Conservation (phyloP, 2,113 vertebrate genomes). For the Syngnathus typhle region DNA sequence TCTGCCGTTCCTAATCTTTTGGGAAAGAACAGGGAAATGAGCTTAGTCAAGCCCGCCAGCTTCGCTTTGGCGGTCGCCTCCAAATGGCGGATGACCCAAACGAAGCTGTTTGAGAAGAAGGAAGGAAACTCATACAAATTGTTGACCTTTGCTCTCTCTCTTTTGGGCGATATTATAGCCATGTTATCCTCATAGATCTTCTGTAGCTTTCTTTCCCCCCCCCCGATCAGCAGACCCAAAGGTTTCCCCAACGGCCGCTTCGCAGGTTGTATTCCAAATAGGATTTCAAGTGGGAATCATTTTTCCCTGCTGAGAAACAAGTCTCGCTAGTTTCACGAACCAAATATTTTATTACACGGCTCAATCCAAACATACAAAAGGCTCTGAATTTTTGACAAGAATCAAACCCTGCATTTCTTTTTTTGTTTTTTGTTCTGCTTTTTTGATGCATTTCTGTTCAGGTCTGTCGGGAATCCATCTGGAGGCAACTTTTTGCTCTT, state of each 20-base stretch:
- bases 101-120: neutral
- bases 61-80: neutral
- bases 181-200: neutral
- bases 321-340: neutral
- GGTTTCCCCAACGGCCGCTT: neutral
- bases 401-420: neutral
- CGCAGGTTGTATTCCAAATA: neutral
- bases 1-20: neutral
- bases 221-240: neutral
- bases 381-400: neutral
- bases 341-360: neutral
- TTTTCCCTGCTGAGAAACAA: neutral
- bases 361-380: neutral
- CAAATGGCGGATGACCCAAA: neutral
- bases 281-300: neutral
- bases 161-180: too few relatives aligned
- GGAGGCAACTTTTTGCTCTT: constrained; percentile 10
- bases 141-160: neutral
- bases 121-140: neutral
- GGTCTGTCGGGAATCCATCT: neutral
- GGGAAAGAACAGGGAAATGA: constrained; percentile 3
- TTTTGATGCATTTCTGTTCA: neutral
- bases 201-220: neutral
- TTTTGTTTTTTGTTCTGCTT: neutral
- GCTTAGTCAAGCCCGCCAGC: constrained; percentile 9